phyloP scores from a whole-genome alignment of 2,888 invertebrate genomes.

The Dolomedes plantarius region DNA sequence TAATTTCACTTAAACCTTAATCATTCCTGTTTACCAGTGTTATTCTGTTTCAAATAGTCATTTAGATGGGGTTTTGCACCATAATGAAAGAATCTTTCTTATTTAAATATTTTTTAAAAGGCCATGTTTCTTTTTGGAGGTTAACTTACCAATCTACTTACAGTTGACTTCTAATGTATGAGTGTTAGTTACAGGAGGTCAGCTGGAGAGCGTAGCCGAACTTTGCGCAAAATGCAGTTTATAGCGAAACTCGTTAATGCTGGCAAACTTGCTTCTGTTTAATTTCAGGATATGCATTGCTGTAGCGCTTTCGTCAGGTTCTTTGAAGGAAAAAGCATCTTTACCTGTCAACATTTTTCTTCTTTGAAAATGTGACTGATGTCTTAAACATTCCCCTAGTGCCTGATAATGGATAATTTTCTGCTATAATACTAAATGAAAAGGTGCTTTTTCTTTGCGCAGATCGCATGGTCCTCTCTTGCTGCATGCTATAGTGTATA shows the following conservation, averaged over 20 bases:
- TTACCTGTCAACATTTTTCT: neutral
- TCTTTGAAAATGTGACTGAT: neutral
- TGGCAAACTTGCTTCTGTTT: constrained; percentile 43
- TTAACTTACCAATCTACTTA: constrained; percentile 50
- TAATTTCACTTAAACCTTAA: too few species aligned
- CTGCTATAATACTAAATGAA: neutral
- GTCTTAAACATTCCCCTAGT: too few species aligned
- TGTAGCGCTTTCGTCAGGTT: constrained; percentile 49
- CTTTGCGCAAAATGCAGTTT: constrained; percentile 36
- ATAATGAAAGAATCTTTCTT: neutral
- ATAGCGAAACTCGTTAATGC: constrained; percentile 45
- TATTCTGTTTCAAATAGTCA: neutral
- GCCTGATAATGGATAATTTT: too few species aligned
- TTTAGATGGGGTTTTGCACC: constrained; percentile 5
- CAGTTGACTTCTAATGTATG: constrained; percentile 62
- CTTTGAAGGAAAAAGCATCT: constrained; percentile 37
- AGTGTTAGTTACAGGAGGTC: constrained; percentile 63
- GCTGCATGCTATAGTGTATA: constrained; percentile 60
- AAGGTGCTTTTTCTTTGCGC: constrained; percentile 60
- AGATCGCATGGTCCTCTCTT: constrained; percentile 47
- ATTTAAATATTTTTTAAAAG: constrained; percentile 23
- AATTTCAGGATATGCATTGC: constrained; percentile 67
- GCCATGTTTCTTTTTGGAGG: constrained; percentile 56
- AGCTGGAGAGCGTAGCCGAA: constrained; percentile 53
- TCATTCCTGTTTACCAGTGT: neutral